Evolutionary conservation across 2,113 vertebrate species (phyloP).

Genomic region (Acanthisitta chloris): DNA sequence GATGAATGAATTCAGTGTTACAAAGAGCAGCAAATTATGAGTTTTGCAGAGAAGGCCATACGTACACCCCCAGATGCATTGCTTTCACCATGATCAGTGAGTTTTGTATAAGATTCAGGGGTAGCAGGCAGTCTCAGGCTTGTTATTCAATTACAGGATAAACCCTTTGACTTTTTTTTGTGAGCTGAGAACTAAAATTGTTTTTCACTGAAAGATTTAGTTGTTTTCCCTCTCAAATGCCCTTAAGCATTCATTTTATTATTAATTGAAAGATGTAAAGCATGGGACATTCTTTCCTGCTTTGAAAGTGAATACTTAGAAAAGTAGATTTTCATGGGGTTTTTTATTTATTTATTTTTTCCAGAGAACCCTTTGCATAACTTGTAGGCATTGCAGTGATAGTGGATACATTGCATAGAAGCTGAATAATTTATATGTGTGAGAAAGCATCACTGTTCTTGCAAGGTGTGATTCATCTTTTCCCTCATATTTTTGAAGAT

Average conservation of each 20-base stretch:
- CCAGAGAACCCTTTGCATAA: neutral
- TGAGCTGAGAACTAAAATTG: neutral
- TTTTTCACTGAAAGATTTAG: neutral
- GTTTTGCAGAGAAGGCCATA: neutral
- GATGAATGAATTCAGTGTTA: neutral
- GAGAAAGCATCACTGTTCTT: neutral
- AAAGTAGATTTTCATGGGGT: neutral
- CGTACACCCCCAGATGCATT: fast-evolving
- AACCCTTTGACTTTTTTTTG: neutral
- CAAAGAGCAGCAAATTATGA: neutral
- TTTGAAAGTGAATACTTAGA: neutral
- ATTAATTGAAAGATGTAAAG: neutral
- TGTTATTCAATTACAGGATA: neutral
- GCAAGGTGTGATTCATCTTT: neutral
- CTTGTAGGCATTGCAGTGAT: neutral
- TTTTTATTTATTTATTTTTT: neutral
- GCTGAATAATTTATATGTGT: neutral
- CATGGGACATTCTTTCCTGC: neutral
- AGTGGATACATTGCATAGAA: neutral
- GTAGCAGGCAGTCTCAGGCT: neutral
- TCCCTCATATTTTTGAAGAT: neutral
- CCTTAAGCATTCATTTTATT: neutral
- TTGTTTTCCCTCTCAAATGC: neutral
- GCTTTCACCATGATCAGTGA: neutral
- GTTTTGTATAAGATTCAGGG: neutral